These are phyloP conservation scores for Amphilophus citrinellus DNA, from an alignment of 2,113 vertebrate species.

Conservation along the genomic window DNA sequence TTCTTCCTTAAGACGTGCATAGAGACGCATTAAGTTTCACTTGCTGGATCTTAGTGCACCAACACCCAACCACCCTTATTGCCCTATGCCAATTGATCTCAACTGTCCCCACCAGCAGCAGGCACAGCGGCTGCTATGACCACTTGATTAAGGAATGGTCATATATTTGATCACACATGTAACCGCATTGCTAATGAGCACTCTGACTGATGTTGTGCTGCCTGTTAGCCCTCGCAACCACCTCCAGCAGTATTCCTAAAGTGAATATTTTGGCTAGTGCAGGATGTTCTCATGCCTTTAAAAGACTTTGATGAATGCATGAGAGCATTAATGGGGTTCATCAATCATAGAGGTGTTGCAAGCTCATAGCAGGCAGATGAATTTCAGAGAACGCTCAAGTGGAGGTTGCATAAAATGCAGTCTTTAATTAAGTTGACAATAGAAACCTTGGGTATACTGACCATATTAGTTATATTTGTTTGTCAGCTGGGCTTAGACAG, in stretches of 20 bases:
- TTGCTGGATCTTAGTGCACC: constrained; percentile 30
- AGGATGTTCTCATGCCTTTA: constrained; percentile 52
- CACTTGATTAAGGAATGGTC: constrained; percentile 70
- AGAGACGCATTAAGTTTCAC: not conserved
- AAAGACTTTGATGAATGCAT: constrained; percentile 74
- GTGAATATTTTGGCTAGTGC: constrained; percentile 68
- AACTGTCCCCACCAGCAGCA: constrained; percentile 36
- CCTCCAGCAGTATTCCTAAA: constrained; percentile 68
- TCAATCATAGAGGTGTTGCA: constrained; percentile 71
- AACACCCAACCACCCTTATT: constrained; percentile 31
- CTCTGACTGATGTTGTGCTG: constrained; percentile 61
- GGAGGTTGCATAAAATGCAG: constrained; percentile 10
- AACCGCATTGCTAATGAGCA: constrained; percentile 69
- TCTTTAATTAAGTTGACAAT: constrained; percentile 36
- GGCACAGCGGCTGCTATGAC: constrained; percentile 1
- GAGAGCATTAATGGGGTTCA: constrained; percentile 69
- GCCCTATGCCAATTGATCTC: constrained; percentile 57
- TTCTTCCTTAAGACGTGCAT: not conserved
- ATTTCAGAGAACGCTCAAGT: not conserved
- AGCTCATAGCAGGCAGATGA: constrained; percentile 52
- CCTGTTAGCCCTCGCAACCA: constrained; percentile 31
- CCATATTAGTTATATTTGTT: not conserved
- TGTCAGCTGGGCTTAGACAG: not conserved
- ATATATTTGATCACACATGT: constrained; percentile 75
- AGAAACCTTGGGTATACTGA: constrained; percentile 1